These are phyloP conservation scores for Craseonycteris thonglongyai DNA, from an alignment of 2,113 vertebrate species.

Conservation along the genomic window DNA sequence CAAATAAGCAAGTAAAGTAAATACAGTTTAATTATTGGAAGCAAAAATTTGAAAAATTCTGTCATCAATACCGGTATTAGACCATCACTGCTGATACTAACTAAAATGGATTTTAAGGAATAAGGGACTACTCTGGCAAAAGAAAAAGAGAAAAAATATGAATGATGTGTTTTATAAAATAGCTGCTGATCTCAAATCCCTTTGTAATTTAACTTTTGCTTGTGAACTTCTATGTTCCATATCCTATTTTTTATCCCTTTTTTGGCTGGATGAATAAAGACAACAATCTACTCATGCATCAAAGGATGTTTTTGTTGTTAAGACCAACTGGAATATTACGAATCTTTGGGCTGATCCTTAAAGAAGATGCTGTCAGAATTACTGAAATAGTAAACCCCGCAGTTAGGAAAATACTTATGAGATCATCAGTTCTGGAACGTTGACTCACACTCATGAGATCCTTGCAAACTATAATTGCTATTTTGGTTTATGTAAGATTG, in stretches of 20 bases:
- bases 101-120: constrained; percentile 58
- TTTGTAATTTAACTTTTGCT: constrained; percentile 74
- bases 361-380: constrained; percentile 72
- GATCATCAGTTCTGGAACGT: constrained; percentile 64
- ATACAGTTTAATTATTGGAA: constrained; percentile 49
- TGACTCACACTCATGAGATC: constrained; percentile 69
- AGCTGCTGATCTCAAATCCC: constrained; percentile 74
- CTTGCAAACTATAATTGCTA: constrained; percentile 77
- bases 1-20: constrained; percentile 38
- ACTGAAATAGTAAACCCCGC: constrained; percentile 57
- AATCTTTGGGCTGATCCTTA: constrained; percentile 71
- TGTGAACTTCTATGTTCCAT: constrained; percentile 71
- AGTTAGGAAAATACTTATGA: constrained; percentile 67
- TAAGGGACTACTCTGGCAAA: constrained; percentile 60
- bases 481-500: constrained; percentile 78
- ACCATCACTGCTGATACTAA: constrained; percentile 53
- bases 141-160: constrained; percentile 64
- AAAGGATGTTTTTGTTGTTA: constrained; percentile 80
- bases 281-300: constrained; percentile 73
- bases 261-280: constrained; percentile 72
- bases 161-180: constrained; percentile 65
- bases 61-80: constrained; percentile 32
- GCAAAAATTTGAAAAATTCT: constrained; percentile 63
- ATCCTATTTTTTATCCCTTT: constrained; percentile 75
- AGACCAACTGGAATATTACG: constrained; percentile 76